Evolutionary conservation across 2,797 vertebrate species (phyloP), one percentile per base, ranked within the genome.

Genomic region (Mus spretus): DNA sequence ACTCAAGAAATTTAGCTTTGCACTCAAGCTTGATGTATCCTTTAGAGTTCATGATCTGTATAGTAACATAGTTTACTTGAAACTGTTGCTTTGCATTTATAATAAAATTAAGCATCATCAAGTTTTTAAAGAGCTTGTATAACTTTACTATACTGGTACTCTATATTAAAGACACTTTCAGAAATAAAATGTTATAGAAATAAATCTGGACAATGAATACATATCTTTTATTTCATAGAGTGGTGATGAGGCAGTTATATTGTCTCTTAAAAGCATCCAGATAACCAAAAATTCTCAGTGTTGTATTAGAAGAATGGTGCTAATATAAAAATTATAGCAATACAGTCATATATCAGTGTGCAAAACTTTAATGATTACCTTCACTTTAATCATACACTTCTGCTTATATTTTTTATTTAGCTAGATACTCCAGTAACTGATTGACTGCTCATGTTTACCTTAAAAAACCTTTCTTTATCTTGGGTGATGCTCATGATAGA

Each of bases 281-380:
- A 79, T 88, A 98, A 95, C 97, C 97, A 97, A 90, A 92, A 96
- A 50, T 97, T 79, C 84, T 97, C 72, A 95, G 88, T 91, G 95
- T 98, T 98, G 97, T 98, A 98, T 97, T 97, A 97, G 95, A 94
- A 96, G 95, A 95, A 94, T 97, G 84, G 95, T 98, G 96, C 97
- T 96, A 98, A 96, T 94, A 98, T 98, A 96, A 88, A 97, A 98
- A 98, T 98, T 98, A 98, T 98, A 96, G 87, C 75, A 97, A 82
- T 97, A 79, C 57, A 95, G 91, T 98, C 93, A 95, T 97, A 96
- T 97, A 93, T 94, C 70, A 77, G 40, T 95, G 94, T 93, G 96
- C 75, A 91, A 75, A 88, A 94, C 92, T 97, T 97, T 92, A 37
- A 75, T 74, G 65, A 96, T 47, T 91, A 4, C 72, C 88, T 97